Evolutionary conservation across 2,797 vertebrate genomes (phyloP).

Genomic region (Sternotherus odoratus): DNA sequence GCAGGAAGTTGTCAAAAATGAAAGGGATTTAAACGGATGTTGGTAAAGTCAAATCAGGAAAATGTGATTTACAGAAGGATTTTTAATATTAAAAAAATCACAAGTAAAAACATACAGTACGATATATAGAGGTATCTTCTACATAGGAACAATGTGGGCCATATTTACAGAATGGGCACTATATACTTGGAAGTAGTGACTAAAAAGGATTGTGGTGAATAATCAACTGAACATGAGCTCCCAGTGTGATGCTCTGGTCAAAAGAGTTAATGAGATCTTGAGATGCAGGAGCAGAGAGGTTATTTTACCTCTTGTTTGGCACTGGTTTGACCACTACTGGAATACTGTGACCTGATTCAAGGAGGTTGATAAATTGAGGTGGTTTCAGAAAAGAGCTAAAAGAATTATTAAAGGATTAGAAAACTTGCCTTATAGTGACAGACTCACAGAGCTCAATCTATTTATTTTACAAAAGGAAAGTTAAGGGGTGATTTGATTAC

Average conservation of each 20-base stretch:
- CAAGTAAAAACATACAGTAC: too few relatives aligned
- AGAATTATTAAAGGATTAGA: too few relatives aligned
- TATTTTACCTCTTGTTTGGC: background rate
- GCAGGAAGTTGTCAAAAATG: slow-evolving; percentile 16
- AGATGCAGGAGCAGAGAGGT: background rate
- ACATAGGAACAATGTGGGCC: too few relatives aligned
- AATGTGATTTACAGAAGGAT: background rate
- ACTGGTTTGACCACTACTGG: background rate
- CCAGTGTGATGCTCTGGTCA: background rate
- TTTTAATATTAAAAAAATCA: too few relatives aligned
- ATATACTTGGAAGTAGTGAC: background rate
- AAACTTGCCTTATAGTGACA: too few relatives aligned
- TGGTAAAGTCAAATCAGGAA: slow-evolving; percentile 5
- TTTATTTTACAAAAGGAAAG: too few relatives aligned
- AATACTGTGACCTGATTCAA: background rate
- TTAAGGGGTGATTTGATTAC: background rate
- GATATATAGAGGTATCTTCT: too few relatives aligned
- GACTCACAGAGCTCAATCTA: too few relatives aligned
- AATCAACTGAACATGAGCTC: background rate
- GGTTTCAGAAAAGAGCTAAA: too few relatives aligned
- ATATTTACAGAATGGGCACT: background rate
- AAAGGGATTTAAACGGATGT: background rate
- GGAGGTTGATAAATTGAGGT: background rate
- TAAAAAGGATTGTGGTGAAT: background rate
- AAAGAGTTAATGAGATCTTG: background rate